Evolutionary conservation across 2,797 vertebrate genomes (phyloP), one percentile per base, ranked within the genome.

Genomic region (Cyclopterus lumpus): DNA sequence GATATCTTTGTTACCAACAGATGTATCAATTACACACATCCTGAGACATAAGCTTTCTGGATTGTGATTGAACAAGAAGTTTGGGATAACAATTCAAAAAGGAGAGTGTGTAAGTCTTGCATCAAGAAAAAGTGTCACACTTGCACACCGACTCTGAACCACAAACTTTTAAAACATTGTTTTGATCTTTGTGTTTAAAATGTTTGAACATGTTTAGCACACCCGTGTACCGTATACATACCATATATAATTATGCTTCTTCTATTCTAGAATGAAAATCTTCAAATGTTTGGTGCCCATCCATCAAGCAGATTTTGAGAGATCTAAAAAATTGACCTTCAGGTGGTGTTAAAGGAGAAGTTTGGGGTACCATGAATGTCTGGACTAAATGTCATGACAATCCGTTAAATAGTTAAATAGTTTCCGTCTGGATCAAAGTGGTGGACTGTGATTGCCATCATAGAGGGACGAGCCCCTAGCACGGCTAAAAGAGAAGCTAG

Each of bases 241-340:
- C 28, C 38, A 24, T 14, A 14, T 34, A 28, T 16, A 26, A 58
- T 73, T 34, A 62, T 12, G 40, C 26, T 42, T 20, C 38, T 40
- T 71, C 63, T 30, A 46, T 69, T 71, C 5, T 61, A n/a, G n/a
- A n/a, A n/a, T 16, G 5, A n/a, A 30, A 60, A 32, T 65, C 46
- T 34, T 32, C 14, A 67, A 38, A 67, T 53, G 14, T 12, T 15
- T 40, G 38, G 38, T 40, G 38, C 38, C 38, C 14, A 40, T 8
- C 11, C 2, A 44, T 20, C 34, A 6, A 11, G 6, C 15, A 26
- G 14, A 15, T 30, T 38, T 16, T 68, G 5, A 40, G 26, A 32
- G 18, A 24, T 54, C n/a, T 40, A 20, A 36, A 36, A 36, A 10
- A 8, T 36, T 15, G n/a, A 59, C 6, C 7, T 57, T 20, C n/a